phyloP scores from a whole-genome alignment of 2,888 invertebrate genomes.

The Mayetiola destructor region DNA sequence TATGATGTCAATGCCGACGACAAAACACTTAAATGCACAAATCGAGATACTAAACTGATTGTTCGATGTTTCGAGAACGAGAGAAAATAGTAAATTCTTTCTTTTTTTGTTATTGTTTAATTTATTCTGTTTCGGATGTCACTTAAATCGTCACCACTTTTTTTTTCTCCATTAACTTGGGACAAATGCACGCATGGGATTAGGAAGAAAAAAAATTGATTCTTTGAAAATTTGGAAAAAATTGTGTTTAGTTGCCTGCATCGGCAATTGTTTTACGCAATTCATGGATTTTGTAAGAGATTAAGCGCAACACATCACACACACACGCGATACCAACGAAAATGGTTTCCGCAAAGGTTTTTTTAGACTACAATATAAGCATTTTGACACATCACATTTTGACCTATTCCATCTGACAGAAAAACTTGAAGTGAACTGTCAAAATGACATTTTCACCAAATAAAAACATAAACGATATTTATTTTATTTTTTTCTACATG shows the following conservation, averaged over 20 bases:
- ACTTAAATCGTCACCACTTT: neutral
- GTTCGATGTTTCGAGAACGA: no score
- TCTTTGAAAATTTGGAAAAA: neutral
- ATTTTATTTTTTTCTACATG: neutral
- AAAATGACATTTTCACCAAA: neutral
- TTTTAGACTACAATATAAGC: no score
- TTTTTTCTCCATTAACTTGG: neutral
- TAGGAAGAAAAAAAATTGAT: neutral
- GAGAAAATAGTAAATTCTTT: no score
- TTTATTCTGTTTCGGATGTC: no score
- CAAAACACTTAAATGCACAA: no score
- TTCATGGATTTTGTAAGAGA: neutral
- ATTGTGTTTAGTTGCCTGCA: neutral
- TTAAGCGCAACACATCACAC: neutral
- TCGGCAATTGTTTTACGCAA: slow-evolving; percentile 8
- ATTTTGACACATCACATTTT: neutral
- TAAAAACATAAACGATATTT: neutral
- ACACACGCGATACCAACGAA: neutral
- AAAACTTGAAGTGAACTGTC: neutral
- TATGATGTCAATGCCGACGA: slow-evolving; percentile 7
- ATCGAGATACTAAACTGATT: no score
- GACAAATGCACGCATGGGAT: neutral
- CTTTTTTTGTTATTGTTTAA: no score
- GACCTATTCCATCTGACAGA: neutral
- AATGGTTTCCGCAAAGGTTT: slow-evolving; percentile 7